These are phyloP conservation scores for Anguilla obscura DNA, from an alignment of 2,797 vertebrate species.

Conservation along the genomic window DNA sequence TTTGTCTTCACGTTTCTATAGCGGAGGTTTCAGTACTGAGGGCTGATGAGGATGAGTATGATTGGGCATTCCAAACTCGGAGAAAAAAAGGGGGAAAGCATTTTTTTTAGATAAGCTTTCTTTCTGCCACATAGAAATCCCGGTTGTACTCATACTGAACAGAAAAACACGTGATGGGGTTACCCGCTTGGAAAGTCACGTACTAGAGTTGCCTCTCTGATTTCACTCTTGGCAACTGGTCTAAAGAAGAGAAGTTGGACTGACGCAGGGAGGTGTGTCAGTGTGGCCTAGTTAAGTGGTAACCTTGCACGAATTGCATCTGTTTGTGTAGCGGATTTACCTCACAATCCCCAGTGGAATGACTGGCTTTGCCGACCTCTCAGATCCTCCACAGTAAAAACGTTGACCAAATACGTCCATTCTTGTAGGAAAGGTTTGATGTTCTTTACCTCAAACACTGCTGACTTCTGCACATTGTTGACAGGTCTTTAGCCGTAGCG, in stretches of 20 bases:
- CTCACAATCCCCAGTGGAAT: neutral
- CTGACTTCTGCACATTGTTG: neutral
- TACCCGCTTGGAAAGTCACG: conserved; percentile 2
- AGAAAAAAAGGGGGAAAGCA: neutral
- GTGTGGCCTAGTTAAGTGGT: conserved; percentile 8
- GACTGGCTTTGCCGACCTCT: neutral
- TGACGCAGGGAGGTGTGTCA: neutral
- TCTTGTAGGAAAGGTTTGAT: neutral
- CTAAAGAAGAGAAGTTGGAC: neutral
- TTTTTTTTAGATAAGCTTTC: neutral
- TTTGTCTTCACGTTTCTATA: neutral
- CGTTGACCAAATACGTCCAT: neutral
- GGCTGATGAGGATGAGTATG: neutral
- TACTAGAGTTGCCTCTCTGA: neutral
- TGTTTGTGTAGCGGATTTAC: neutral
- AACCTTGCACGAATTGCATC: neutral
- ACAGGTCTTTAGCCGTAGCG: too few relatives aligned
- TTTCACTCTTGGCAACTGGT: conserved; percentile 3
- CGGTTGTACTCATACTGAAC: neutral
- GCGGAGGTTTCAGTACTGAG: neutral
- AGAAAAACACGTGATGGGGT: conserved; percentile 18
- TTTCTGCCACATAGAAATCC: neutral
- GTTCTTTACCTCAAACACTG: neutral
- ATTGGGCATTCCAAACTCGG: neutral
- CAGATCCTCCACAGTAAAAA: neutral